Evolutionary conservation across 2,888 invertebrate species (phyloP).

Genomic region (Vanessa cardui): DNA sequence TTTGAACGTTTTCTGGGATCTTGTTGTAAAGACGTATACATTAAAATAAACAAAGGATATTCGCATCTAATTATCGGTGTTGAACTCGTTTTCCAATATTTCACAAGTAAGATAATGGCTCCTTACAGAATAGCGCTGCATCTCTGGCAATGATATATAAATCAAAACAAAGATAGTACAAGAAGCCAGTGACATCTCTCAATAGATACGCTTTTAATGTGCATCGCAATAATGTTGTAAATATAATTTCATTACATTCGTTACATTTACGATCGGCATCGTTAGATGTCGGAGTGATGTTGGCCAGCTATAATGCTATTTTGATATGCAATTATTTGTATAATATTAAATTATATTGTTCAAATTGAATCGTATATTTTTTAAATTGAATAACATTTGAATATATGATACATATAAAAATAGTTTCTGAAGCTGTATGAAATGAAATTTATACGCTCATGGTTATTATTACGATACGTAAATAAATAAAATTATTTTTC

Average conservation of each 20-base stretch:
- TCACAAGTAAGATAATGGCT: no score
- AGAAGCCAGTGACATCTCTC: conserved; percentile 19
- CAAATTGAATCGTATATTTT: no score
- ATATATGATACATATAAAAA: neutral
- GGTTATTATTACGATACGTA: no score
- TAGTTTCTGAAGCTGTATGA: no score
- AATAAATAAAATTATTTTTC: no score
- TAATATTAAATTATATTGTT: conserved; percentile 3
- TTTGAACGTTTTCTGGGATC: no score
- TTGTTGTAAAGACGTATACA: no score
- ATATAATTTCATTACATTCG: conserved; percentile 21
- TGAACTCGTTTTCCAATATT: no score
- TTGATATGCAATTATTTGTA: conserved; percentile 1
- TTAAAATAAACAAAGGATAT: no score
- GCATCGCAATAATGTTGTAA: conserved; percentile 8
- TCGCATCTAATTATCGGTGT: no score
- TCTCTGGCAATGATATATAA: neutral
- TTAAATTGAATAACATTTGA: neutral
- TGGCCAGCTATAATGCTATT: conserved; percentile 10
- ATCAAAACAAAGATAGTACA: conserved; percentile 2
- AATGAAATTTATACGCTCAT: no score
- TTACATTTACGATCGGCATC: conserved; percentile 20
- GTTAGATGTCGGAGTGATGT: conserved; percentile 20
- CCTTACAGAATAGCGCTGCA: no score
- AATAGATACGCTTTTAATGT: conserved; percentile 15